These are phyloP conservation scores for Cacoxenus indagator DNA, from an alignment of 2,888 invertebrate genomes.

Conservation along the genomic window DNA sequence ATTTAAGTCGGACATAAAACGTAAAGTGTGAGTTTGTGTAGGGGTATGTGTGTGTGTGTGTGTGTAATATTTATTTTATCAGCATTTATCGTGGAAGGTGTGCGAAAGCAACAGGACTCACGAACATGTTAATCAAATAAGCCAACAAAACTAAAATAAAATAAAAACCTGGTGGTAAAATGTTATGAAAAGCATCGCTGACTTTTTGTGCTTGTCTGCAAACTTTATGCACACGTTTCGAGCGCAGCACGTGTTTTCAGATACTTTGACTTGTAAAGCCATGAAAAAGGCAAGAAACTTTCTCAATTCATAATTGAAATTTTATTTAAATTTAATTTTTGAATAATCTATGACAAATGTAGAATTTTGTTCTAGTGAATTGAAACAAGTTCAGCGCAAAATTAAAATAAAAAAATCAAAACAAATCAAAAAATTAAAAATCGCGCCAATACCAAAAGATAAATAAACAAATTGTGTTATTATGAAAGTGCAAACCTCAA, in stretches of 20 bases:
- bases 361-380: not conserved
- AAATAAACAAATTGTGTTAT: constrained; percentile 18
- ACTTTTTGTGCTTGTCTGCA: constrained; percentile 1
- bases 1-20: not conserved
- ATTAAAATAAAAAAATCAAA: constrained; percentile 17
- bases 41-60: not conserved
- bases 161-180: not conserved
- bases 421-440: constrained; percentile 41
- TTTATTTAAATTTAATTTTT: not conserved
- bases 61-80: too few relatives aligned
- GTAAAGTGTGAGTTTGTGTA: not conserved
- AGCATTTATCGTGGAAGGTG: too few relatives aligned
- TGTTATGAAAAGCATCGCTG: not conserved
- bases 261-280: not conserved
- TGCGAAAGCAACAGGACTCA: constrained; percentile 16
- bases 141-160: not conserved
- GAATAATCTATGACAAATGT: not conserved
- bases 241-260: constrained; percentile 13
- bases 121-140: constrained; percentile 23
- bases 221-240: constrained; percentile 9
- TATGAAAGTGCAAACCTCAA: constrained; percentile 26
- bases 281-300: not conserved
- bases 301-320: not conserved
- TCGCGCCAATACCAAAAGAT: constrained; percentile 45
- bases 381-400: not conserved